Evolutionary conservation across 2,113 vertebrate species (phyloP).

Genomic region (Tautogolabrus adspersus): DNA sequence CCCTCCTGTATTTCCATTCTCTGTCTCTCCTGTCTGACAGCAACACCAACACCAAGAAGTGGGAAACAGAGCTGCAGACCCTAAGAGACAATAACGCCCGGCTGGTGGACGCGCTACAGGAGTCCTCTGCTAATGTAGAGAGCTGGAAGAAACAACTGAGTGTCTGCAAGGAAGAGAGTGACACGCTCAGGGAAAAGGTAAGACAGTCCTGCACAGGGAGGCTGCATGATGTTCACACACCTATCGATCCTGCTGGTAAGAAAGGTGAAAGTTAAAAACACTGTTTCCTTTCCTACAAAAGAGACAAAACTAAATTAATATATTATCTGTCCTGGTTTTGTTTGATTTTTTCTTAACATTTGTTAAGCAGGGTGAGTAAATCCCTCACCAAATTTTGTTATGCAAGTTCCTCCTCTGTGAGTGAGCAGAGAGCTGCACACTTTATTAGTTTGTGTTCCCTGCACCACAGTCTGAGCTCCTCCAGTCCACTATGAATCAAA

Average conservation of each 20-base stretch:
- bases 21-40: slow-evolving; percentile 75
- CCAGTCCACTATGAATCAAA: slow-evolving; percentile 58
- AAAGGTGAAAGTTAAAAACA: slow-evolving; percentile 7
- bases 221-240: slow-evolving; percentile 21
- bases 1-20: neutral
- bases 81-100: slow-evolving; percentile 92
- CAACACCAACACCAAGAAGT: slow-evolving; percentile 92
- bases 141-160: slow-evolving; percentile 94
- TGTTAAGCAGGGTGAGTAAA: too few species aligned
- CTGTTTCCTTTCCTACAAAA: neutral
- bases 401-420: neutral
- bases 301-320: neutral
- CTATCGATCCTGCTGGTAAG: neutral
- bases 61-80: slow-evolving; percentile 94
- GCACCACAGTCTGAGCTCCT: slow-evolving; percentile 33
- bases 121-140: slow-evolving; percentile 91
- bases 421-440: neutral
- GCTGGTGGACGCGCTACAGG: slow-evolving; percentile 90
- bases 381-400: neutral
- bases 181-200: slow-evolving; percentile 91
- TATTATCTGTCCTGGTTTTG: too few species aligned
- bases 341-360: too few species aligned
- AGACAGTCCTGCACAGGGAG: slow-evolving; percentile 14
- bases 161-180: slow-evolving; percentile 92
- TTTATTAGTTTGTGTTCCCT: slow-evolving; percentile 46